phyloP scores from a whole-genome alignment of 2,113 vertebrate genomes.

The Brevimyrus niger region DNA sequence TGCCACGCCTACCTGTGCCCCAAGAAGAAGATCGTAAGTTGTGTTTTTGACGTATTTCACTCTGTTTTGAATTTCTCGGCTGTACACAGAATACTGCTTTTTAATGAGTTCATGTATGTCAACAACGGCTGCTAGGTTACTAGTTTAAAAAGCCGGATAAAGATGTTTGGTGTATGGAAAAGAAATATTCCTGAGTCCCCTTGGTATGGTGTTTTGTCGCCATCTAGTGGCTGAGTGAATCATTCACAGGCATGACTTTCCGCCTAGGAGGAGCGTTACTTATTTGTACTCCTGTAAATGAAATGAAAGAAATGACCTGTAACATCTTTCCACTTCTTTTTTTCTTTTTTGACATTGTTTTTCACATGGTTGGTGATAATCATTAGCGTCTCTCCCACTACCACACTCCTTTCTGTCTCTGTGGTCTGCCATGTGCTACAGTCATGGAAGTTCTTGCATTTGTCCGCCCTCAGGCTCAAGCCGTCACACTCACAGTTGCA shows the following conservation, averaged over 20 bases:
- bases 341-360: neutral
- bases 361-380: neutral
- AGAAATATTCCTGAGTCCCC: neutral
- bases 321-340: neutral
- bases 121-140: neutral
- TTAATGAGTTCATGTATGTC: neutral
- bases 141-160: neutral
- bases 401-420: neutral
- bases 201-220: constrained; percentile 29
- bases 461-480: constrained; percentile 64
- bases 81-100: neutral
- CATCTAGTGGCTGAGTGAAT: constrained; percentile 41
- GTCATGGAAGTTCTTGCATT: neutral
- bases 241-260: neutral
- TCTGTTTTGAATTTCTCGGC: neutral
- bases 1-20: constrained; percentile 85
- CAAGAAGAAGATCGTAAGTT: constrained; percentile 83
- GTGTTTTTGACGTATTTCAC: neutral
- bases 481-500: constrained; percentile 81
- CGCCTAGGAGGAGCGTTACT: neutral
- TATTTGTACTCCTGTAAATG: neutral
- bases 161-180: neutral
- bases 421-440: neutral
- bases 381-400: neutral
- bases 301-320: neutral